Base-by-base conservation (phyloP, 2,113 vertebrate genomes). In the Arvicanthis niloticus region DNA sequence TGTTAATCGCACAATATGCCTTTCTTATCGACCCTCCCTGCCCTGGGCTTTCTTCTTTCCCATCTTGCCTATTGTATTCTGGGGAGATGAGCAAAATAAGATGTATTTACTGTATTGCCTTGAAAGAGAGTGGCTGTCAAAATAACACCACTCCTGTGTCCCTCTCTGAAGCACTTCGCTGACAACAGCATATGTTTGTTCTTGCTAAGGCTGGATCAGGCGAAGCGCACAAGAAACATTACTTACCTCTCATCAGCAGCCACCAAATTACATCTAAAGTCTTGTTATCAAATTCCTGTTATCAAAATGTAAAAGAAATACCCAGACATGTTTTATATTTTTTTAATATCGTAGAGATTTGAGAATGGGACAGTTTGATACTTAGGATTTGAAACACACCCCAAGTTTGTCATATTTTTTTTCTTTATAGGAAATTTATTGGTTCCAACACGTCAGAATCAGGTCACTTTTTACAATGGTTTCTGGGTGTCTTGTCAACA, bases 81-180 rank as follows among this genome's bases (percentile, higher is more conserved):
- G 60, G 82, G 84, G 42, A 91, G 91, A 88, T 0, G 16, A 94
- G 58, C 42, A 91, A 93, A 97, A 96, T 93, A 95, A 97, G 88
- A 95, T 84, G 87, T 42, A 91, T 90, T 97, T 95, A 89, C n/a
- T 84, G 42, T 72, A 91, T 89, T 84, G 68, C 91, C 94, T 96
- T 92, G 93, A 58, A 95, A 94, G 94, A 96, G 96, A 93, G 77
- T 85, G 68, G 58, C 93, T 94, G 81, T 95, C 92, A 97, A 93
- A 97, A 95, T 97, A 91, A 53, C 78, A 81, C 42, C 45, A 53
- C 31, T 73, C 89, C 29, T 88, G 56, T 42, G 76, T 92, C 58
- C 97, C 89, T 96, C 93, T 37, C 73, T 42, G 34, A 81, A 93
- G 68, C 88, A 65, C 77, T 90, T 97, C 96, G 85, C 88, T 77